phyloP scores from a whole-genome alignment of 1,140 invertebrate species.

The Hyles vespertilio region DNA sequence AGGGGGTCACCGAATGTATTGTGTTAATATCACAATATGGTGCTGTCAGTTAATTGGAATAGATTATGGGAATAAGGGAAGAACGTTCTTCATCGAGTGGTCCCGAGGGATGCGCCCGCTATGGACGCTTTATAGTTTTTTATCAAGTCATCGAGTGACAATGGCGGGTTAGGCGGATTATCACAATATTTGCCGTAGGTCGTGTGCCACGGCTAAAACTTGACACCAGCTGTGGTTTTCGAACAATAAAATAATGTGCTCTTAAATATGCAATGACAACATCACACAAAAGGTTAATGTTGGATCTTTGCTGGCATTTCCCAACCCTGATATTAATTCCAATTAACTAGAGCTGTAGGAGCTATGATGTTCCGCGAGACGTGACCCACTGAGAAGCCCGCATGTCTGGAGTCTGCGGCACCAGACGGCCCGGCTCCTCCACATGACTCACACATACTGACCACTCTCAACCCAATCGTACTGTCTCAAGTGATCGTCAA shows the following conservation, averaged over 20 bases:
- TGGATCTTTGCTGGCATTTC: slow-evolving; percentile 11
- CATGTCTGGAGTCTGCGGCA: slow-evolving; percentile 34
- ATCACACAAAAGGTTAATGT: too few species aligned
- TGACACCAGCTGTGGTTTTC: slow-evolving; percentile 34
- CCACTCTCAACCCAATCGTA: slow-evolving; percentile 39
- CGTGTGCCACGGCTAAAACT: slow-evolving; percentile 50
- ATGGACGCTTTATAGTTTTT: slow-evolving; percentile 62
- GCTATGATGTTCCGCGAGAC: slow-evolving; percentile 17
- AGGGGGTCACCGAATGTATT: slow-evolving; percentile 51
- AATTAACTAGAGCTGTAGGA: slow-evolving; percentile 14
- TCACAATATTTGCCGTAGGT: slow-evolving; percentile 69
- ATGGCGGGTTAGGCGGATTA: slow-evolving; percentile 53
- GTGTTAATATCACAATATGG: slow-evolving; percentile 75
- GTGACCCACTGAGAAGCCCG: slow-evolving; percentile 58
- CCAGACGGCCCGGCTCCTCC: slow-evolving; percentile 47
- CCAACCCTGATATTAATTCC: slow-evolving; percentile 13
- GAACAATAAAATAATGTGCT: slow-evolving; percentile 25
- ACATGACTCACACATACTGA: slow-evolving; percentile 42
- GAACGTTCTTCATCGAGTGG: slow-evolving; percentile 40
- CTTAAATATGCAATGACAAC: slow-evolving; percentile 10
- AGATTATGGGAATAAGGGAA: slow-evolving; percentile 74
- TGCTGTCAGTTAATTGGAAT: slow-evolving; percentile 75
- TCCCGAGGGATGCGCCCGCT: slow-evolving; percentile 50
- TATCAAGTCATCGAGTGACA: slow-evolving; percentile 72
- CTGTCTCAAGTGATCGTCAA: slow-evolving; percentile 29